phyloP scores from a whole-genome alignment of 2,888 invertebrate genomes.

The Agonopterix alstromeriana region DNA sequence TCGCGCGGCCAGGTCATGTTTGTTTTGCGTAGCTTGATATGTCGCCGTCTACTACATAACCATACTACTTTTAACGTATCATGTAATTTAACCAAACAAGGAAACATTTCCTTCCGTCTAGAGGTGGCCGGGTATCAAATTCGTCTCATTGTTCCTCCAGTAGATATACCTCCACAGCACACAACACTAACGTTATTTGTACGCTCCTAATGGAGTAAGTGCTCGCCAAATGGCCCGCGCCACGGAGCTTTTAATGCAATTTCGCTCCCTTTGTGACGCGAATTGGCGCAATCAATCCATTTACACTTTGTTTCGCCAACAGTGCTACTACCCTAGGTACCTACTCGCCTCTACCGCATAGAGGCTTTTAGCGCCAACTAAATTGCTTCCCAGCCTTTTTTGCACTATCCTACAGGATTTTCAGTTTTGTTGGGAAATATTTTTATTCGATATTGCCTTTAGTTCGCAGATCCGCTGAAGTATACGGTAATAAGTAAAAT shows the following conservation, averaged over 20 bases:
- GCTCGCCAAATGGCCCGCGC: conserved; percentile 70
- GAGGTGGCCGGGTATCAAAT: no score
- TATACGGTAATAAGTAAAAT: no score
- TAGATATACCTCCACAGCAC: conserved; percentile 17
- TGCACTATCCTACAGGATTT: conserved; percentile 7
- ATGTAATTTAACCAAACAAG: no score
- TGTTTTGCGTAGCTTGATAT: no score
- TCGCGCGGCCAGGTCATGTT: no score
- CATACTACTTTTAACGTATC: no score
- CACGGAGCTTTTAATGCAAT: conserved; percentile 76
- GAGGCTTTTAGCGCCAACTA: conserved; percentile 55
- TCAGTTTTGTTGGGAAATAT: neutral
- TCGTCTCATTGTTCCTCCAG: no score
- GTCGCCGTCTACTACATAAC: no score
- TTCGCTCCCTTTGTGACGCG: conserved; percentile 68
- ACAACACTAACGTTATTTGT: conserved; percentile 70
- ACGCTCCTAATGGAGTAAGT: conserved; percentile 70
- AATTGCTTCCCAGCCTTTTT: conserved; percentile 26
- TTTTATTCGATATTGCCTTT: neutral
- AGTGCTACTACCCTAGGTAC: conserved; percentile 27
- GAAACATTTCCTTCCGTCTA: no score
- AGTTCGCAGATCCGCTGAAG: no score
- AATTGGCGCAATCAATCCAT: conserved; percentile 78
- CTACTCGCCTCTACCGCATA: conserved; percentile 27
- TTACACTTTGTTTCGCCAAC: conserved; percentile 77